phyloP scores from a whole-genome alignment of 2,797 vertebrate species.

The Typhlichthys subterraneus region DNA sequence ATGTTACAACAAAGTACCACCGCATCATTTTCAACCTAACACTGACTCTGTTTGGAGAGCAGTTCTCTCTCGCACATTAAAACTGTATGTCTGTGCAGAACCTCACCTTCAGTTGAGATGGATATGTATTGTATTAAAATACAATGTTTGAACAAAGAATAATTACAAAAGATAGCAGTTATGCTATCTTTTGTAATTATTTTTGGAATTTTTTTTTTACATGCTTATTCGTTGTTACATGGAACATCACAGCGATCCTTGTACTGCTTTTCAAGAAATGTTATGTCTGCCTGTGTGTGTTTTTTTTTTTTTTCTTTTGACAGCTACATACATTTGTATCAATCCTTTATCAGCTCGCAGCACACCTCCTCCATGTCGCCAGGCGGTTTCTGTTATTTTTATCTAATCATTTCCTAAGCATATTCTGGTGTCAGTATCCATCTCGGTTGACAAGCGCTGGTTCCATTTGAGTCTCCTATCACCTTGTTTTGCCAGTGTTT shows the following conservation, averaged over 20 bases:
- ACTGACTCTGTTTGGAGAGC: too few relatives aligned
- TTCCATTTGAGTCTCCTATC: constrained; percentile 71
- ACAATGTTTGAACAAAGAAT: too few relatives aligned
- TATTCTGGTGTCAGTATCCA: constrained; percentile 76
- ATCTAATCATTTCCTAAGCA: constrained; percentile 77
- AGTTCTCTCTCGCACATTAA: too few relatives aligned
- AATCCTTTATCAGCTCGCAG: constrained; percentile 76
- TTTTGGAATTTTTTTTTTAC: constrained; percentile 24
- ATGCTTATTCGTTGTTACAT: constrained; percentile 30
- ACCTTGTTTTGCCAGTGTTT: constrained; percentile 63
- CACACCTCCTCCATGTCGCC: constrained; percentile 67
- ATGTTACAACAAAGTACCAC: too few relatives aligned
- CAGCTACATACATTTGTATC: constrained; percentile 77
- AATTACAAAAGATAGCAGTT: too few relatives aligned
- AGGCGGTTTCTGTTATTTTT: constrained; percentile 74
- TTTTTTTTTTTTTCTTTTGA: constrained; percentile 51
- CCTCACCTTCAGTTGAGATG: too few relatives aligned
- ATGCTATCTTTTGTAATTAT: too few relatives aligned
- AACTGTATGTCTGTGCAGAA: too few relatives aligned
- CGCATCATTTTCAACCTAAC: too few relatives aligned
- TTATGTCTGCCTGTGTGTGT: constrained; percentile 54
- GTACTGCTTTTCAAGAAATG: constrained; percentile 57
- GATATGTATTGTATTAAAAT: too few relatives aligned
- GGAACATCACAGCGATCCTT: constrained; percentile 14
- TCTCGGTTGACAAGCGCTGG: constrained; percentile 74